phyloP scores from a whole-genome alignment of 2,113 vertebrate genomes.

The Sphyrna mokarran region DNA sequence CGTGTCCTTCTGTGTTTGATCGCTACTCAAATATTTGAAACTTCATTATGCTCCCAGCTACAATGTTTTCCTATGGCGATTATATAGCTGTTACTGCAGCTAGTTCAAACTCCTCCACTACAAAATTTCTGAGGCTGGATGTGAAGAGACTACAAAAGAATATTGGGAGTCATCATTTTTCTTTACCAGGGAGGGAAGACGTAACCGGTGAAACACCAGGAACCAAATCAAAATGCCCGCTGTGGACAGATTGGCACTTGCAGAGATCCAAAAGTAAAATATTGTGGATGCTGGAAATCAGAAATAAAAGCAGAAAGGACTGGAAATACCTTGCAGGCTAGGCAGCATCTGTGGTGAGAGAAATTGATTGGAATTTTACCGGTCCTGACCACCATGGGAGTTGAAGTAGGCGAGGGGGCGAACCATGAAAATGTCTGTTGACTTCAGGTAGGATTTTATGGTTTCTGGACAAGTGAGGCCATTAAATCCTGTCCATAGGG shows the following conservation, averaged over 20 bases:
- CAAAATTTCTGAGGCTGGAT: neutral
- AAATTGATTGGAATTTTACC: neutral
- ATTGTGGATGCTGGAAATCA: neutral
- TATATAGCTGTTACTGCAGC: neutral
- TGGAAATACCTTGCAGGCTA: neutral
- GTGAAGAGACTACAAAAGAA: neutral
- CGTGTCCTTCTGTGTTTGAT: slow-evolving; percentile 23
- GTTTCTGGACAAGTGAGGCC: too few species aligned
- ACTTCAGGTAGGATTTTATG: too few species aligned
- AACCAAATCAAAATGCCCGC: neutral
- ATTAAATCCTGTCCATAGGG: too few species aligned
- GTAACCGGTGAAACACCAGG: neutral
- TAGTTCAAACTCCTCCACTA: neutral
- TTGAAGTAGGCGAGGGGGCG: too few species aligned
- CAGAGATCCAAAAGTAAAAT: neutral
- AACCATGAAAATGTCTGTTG: too few species aligned
- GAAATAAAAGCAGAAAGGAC: neutral
- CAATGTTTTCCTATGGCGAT: slow-evolving; percentile 9
- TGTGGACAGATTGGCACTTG: neutral
- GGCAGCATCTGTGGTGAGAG: neutral
- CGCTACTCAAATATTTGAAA: slow-evolving; percentile 34
- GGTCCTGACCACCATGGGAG: too few species aligned
- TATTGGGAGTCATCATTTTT: neutral
- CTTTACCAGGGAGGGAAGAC: neutral
- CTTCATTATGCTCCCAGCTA: slow-evolving; percentile 1